Evolutionary conservation across 2,797 vertebrate species (phyloP).

Genomic region (Aldrovandia affinis): DNA sequence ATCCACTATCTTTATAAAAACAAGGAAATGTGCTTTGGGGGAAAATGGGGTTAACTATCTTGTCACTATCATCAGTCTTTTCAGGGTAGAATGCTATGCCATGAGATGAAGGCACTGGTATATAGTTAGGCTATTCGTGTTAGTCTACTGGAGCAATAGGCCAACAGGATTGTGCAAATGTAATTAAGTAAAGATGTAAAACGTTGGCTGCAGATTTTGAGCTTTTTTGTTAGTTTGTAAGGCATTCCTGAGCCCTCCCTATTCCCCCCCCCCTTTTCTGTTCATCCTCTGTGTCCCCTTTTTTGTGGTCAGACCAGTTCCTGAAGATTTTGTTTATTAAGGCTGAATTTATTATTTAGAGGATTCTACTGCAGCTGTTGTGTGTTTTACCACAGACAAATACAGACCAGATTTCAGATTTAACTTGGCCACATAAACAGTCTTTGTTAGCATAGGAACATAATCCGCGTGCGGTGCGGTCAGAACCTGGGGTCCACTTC

Average conservation of each 20-base stretch:
- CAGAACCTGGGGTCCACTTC: not conserved
- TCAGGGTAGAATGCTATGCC: too few species aligned
- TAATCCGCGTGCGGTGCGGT: not conserved
- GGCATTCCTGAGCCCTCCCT: not conserved
- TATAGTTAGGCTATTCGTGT: not conserved
- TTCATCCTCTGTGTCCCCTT: too few species aligned
- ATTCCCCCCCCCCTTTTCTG: not conserved
- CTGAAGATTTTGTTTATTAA: constrained; percentile 5
- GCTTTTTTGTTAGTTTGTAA: not conserved
- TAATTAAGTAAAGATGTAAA: not conserved
- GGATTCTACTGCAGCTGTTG: constrained; percentile 1
- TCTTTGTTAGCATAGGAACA: constrained; percentile 16
- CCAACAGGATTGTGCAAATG: not conserved
- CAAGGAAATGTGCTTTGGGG: too few species aligned
- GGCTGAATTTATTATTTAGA: not conserved
- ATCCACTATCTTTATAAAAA: too few species aligned
- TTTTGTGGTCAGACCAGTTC: not conserved
- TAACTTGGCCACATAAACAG: not conserved
- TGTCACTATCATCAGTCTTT: too few species aligned
- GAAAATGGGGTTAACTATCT: too few species aligned
- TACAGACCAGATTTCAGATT: constrained; percentile 14
- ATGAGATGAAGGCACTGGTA: not conserved
- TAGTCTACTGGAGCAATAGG: not conserved
- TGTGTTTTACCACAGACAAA: constrained; percentile 2
- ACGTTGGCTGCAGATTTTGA: not conserved